Evolutionary conservation across 2,888 invertebrate species (phyloP).

Genomic region (Drosophila gaucha): DNA sequence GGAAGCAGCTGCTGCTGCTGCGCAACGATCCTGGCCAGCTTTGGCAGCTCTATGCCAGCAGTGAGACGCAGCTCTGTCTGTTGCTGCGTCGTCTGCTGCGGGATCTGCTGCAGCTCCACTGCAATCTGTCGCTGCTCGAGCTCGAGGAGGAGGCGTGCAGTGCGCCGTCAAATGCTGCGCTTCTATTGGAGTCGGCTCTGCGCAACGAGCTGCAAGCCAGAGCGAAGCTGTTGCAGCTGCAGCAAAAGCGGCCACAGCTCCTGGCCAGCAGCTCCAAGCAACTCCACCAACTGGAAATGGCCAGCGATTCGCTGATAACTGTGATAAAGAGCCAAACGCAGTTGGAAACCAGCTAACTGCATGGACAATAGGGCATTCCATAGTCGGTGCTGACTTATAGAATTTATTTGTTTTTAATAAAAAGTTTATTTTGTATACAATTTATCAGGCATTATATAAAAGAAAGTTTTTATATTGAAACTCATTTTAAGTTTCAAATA

Average conservation of each 20-base stretch:
- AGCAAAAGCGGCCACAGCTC: not conserved
- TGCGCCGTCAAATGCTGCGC: slow-evolving; percentile 20
- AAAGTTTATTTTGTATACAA: not conserved
- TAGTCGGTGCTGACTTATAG: not conserved
- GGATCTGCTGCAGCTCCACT: slow-evolving; percentile 67
- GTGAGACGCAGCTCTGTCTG: slow-evolving; percentile 52
- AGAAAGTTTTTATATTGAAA: not conserved
- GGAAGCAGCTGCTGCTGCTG: slow-evolving; percentile 56
- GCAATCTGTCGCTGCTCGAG: slow-evolving; percentile 58
- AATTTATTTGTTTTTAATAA: not conserved
- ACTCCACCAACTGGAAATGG: slow-evolving; percentile 55
- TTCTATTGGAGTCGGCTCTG: slow-evolving; percentile 68
- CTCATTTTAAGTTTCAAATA: not conserved
- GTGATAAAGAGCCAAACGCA: slow-evolving; percentile 37
- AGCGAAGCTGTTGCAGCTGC: slow-evolving; percentile 15
- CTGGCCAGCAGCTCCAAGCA: slow-evolving; percentile 3
- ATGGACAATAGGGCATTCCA: not conserved
- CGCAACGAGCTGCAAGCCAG: slow-evolving; percentile 66
- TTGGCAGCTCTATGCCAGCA: slow-evolving; percentile 70
- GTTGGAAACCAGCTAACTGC: slow-evolving; percentile 3
- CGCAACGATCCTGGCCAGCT: slow-evolving; percentile 42
- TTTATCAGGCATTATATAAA: no score
- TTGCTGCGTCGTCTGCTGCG: slow-evolving; percentile 63
- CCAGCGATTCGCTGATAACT: slow-evolving; percentile 55
- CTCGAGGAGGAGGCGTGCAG: slow-evolving; percentile 15